These are phyloP conservation scores for Plestiodon gilberti DNA, from an alignment of 2,113 vertebrate species.

Conservation along the genomic window DNA sequence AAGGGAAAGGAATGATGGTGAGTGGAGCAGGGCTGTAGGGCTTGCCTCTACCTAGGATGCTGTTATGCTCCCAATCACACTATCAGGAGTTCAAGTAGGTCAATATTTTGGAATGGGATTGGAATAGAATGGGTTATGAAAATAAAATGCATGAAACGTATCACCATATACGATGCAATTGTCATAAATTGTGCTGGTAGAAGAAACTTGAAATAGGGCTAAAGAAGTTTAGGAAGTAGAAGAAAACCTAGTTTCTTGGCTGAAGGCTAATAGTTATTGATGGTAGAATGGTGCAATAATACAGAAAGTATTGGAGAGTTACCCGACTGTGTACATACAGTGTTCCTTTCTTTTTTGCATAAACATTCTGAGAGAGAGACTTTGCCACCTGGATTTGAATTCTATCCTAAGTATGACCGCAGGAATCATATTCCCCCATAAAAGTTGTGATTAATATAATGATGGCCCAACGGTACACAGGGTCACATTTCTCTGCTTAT, in stretches of 20 bases:
- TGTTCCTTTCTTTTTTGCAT: background rate
- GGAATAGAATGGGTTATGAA: background rate
- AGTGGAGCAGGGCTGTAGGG: background rate
- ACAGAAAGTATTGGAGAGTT: conserved; percentile 10
- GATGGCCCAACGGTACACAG: background rate
- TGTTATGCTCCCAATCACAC: background rate
- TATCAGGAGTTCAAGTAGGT: background rate
- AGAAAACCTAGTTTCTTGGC: background rate
- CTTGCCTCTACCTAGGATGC: background rate
- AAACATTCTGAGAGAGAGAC: background rate
- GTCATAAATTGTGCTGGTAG: background rate
- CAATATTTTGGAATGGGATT: background rate
- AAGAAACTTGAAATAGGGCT: conserved; percentile 53
- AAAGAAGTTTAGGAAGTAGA: conserved; percentile 24
- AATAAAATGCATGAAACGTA: background rate
- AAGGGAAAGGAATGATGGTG: background rate
- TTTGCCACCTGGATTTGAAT: background rate
- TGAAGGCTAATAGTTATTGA: background rate
- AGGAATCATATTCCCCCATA: background rate
- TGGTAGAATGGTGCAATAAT: background rate
- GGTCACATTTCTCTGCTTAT: background rate
- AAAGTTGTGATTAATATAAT: background rate
- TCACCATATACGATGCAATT: background rate
- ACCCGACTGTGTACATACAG: background rate
- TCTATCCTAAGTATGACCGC: background rate